Evolutionary conservation across 2,888 invertebrate genomes (phyloP).

Genomic region (Caenorhabditis sinica): DNA sequence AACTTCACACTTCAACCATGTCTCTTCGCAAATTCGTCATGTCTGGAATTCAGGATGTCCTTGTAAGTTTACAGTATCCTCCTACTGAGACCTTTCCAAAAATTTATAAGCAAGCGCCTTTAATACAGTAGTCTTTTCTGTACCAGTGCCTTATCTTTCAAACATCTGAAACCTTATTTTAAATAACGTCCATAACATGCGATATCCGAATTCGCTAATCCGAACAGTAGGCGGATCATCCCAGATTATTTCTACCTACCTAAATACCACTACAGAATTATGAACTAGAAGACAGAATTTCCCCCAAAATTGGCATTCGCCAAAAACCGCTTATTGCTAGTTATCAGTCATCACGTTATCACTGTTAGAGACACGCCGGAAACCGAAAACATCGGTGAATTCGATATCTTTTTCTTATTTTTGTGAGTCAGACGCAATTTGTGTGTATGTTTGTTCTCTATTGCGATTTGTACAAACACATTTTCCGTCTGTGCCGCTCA

Average conservation of each 20-base stretch:
- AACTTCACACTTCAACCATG: slow-evolving; percentile 39
- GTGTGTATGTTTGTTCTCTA: slow-evolving; percentile 43
- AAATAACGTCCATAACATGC: no score
- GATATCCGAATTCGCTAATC: no score
- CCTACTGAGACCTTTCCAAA: neutral
- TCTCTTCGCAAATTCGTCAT: slow-evolving; percentile 68
- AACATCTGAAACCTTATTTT: no score
- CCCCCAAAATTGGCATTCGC: neutral
- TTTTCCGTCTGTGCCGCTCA: neutral
- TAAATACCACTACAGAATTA: neutral
- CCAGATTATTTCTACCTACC: neutral
- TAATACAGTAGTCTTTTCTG: neutral
- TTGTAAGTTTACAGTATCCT: slow-evolving; percentile 58
- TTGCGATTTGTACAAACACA: slow-evolving; percentile 33
- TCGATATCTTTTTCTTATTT: slow-evolving; percentile 25
- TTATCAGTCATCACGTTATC: slow-evolving; percentile 9
- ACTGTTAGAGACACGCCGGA: slow-evolving; percentile 18
- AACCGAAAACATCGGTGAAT: slow-evolving; percentile 26
- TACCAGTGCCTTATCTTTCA: no score
- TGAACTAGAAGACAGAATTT: neutral
- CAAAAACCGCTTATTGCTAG: neutral
- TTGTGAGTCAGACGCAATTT: slow-evolving; percentile 31
- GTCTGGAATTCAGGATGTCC: slow-evolving; percentile 71
- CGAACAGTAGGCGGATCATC: neutral
- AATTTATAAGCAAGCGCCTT: no score